Evolutionary conservation across 2,888 invertebrate genomes (phyloP).

Genomic region (Papilio protenor): DNA sequence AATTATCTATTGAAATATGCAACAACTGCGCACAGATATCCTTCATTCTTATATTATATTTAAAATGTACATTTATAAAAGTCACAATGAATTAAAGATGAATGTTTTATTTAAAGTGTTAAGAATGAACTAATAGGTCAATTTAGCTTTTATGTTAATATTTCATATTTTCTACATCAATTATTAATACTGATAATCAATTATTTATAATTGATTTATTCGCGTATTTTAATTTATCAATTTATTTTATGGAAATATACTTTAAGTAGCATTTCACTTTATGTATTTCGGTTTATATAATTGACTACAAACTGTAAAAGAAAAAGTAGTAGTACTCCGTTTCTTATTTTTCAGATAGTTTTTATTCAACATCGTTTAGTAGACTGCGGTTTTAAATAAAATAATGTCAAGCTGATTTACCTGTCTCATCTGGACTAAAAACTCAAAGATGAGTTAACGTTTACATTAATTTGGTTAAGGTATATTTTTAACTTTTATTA

Average conservation of each 20-base stretch:
- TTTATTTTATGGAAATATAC: too few relatives aligned
- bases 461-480: background rate
- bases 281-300: too few relatives aligned
- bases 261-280: too few relatives aligned
- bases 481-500: background rate
- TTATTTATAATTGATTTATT: too few relatives aligned
- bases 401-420: background rate
- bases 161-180: too few relatives aligned
- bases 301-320: background rate
- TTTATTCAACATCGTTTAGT: background rate
- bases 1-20: constrained; percentile 6
- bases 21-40: background rate
- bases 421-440: background rate
- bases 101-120: too few relatives aligned
- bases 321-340: background rate
- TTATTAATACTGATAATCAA: too few relatives aligned
- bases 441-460: background rate
- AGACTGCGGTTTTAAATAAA: background rate
- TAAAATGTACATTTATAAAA: background rate
- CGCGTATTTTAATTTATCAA: too few relatives aligned
- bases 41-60: background rate
- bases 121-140: too few relatives aligned
- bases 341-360: background rate
- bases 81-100: too few relatives aligned
- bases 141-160: too few relatives aligned